Percentiles rank a stretch among this genome's conserved stretches.
phyloP scores from a whole-genome alignment of 2,888 invertebrate species.

The Catocala sponsa region DNA sequence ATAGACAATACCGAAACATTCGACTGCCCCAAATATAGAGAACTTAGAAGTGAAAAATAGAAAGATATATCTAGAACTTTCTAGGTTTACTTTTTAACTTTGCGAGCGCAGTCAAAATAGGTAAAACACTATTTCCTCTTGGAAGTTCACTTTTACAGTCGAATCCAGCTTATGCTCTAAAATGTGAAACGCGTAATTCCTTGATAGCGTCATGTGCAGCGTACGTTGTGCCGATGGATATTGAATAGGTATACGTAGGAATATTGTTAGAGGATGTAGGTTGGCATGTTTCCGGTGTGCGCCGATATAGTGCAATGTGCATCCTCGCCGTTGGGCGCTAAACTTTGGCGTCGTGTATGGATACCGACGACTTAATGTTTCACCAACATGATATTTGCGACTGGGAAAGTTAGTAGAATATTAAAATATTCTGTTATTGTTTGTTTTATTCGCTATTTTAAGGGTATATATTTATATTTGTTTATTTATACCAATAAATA shows the following conservation, averaged over 20 bases:
- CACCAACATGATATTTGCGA: background rate
- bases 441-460: no score
- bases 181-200: conserved; percentile 13
- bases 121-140: background rate
- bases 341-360: conserved; percentile 2
- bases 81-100: no score
- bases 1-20: no score
- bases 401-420: background rate
- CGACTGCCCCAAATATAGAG: no score
- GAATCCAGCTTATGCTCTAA: conserved; percentile 9
- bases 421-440: no score
- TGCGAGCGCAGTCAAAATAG: conserved; percentile 1
- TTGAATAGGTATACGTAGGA: background rate
- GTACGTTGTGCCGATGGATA: background rate
- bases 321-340: conserved; percentile 2
- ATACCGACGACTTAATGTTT: background rate
- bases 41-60: conserved; percentile 27
- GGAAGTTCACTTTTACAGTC: background rate
- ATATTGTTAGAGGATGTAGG: conserved; percentile 3
- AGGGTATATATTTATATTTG: no score
- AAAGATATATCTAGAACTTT: conserved; percentile 20
- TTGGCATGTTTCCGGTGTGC: conserved; percentile 2
- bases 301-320: conserved; percentile 10
- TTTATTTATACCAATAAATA: no score
- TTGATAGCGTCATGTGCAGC: conserved; percentile 6